Base-by-base conservation (phyloP, 2,797 vertebrate species). In the Siniperca obscura region DNA sequence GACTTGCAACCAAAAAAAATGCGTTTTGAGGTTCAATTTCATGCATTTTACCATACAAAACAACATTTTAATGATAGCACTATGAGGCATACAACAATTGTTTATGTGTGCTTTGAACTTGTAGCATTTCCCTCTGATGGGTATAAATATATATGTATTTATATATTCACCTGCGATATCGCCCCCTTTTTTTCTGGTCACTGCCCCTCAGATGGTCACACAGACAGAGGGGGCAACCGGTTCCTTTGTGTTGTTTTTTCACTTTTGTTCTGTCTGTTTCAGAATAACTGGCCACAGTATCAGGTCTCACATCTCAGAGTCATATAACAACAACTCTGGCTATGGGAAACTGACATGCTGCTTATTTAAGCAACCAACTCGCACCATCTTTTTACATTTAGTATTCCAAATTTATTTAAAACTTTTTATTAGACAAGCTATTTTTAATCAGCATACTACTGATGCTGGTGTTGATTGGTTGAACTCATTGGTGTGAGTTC, bases 251-350 rank as follows among this genome's bases (percentile, higher is more conserved):
- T 94, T 94, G 90, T 91, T 89, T 80, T 93, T 91, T 84, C 89
- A 66, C 89, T 60, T 79, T 94, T 94, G 85, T 91, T 89, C 85
- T 87, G 90, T 91, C 88, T 92, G 90, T 92, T 87, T 90, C 87
- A 93, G 91, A 91, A 93, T 93, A 92, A 93, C 92, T 89, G 82
- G 83, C 82, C 89, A 91, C 90, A 81, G 91, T 93, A 93, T 95
- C 94, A 78, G 87, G 79, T 90, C 89, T 92, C 88, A 2, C 87
- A 93, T 94, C 91, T 88, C 87, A 73, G 88, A 87, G 80, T 93
- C 91, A 57, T 83, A 81, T 87, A 91, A 88, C 87, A 94, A 92
- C 91, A 93, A 72, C 79, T 76, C 85, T 70, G 76, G 8, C 84
- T 88, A 61, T 93, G 93, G 91, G 92, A 94, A 94, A 89, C 50